These are phyloP conservation scores for Brotula barbata DNA, from an alignment of 2,797 vertebrate species.

Conservation along the genomic window DNA sequence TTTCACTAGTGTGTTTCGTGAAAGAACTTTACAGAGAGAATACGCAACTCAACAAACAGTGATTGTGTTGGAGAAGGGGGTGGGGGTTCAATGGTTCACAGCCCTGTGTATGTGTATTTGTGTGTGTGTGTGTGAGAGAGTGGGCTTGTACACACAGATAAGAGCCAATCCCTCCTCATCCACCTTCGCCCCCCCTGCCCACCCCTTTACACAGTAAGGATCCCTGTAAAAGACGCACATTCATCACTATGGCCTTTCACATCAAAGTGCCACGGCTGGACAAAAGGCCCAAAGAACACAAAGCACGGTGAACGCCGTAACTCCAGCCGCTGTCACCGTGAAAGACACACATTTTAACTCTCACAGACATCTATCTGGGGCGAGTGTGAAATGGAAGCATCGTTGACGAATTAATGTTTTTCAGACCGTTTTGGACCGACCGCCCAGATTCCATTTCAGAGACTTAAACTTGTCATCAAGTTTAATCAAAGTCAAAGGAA, in stretches of 20 bases:
- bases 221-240: constrained; percentile 68
- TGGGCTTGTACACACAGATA: constrained; percentile 57
- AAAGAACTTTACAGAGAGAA: constrained; percentile 54
- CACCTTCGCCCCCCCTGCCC: constrained; percentile 30
- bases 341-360: constrained; percentile 28
- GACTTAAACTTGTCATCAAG: background rate
- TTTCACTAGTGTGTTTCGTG: constrained; percentile 14
- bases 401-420: too few species aligned
- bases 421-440: too few species aligned
- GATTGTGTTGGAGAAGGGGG: constrained; percentile 37
- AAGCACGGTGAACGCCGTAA: constrained; percentile 61
- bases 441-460: too few species aligned
- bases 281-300: constrained; percentile 64
- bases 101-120: constrained; percentile 23
- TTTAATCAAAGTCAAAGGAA: too few species aligned
- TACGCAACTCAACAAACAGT: constrained; percentile 52
- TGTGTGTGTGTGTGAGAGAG: constrained; percentile 11
- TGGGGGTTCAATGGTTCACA: constrained; percentile 36
- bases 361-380: constrained; percentile 11
- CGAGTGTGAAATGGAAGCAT: background rate
- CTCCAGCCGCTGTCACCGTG: constrained; percentile 47
- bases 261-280: constrained; percentile 62
- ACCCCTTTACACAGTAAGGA: constrained; percentile 37
- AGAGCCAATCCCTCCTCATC: constrained; percentile 38
- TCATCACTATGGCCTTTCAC: constrained; percentile 67